Conservation (phyloP, 2,113 vertebrate genomes). For the Pomatorhinus ruficollis region DNA sequence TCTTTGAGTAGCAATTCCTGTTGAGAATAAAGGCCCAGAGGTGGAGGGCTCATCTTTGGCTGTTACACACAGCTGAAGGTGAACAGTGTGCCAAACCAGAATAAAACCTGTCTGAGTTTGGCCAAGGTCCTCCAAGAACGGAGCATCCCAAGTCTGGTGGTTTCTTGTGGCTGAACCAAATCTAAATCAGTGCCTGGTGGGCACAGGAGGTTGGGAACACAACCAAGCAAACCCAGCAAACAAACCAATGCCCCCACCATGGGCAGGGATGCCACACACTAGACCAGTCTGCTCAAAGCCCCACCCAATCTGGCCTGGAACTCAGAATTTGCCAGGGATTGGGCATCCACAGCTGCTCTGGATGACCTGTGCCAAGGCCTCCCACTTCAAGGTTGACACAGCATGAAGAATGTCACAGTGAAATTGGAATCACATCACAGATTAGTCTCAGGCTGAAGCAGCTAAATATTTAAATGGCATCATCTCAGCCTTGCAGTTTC, state of each 20-base stretch:
- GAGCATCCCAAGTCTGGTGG: neutral
- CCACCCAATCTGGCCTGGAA: neutral
- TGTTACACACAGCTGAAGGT: neutral
- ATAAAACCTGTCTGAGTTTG: neutral
- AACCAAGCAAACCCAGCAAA: neutral
- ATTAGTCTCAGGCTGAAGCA: neutral
- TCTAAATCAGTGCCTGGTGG: neutral
- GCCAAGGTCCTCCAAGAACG: neutral
- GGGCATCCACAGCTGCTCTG: neutral
- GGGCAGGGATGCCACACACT: neutral
- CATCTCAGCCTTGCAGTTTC: neutral
- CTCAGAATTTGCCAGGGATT: fast-evolving
- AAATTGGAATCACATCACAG: neutral
- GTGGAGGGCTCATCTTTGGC: neutral
- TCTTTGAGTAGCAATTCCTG: neutral
- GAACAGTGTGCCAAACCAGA: neutral
- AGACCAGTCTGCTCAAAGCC: neutral
- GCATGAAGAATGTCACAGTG: neutral
- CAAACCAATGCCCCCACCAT: neutral
- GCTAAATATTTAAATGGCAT: neutral
- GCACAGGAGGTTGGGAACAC: neutral
- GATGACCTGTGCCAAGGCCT: neutral
- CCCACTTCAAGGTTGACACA: neutral
- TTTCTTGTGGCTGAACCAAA: neutral
- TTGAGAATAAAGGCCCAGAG: neutral